Percentiles rank a stretch among this genome's conserved stretches.
Evolutionary conservation across 2,113 vertebrate genomes (phyloP).

Genomic region (Caloenas nicobarica): DNA sequence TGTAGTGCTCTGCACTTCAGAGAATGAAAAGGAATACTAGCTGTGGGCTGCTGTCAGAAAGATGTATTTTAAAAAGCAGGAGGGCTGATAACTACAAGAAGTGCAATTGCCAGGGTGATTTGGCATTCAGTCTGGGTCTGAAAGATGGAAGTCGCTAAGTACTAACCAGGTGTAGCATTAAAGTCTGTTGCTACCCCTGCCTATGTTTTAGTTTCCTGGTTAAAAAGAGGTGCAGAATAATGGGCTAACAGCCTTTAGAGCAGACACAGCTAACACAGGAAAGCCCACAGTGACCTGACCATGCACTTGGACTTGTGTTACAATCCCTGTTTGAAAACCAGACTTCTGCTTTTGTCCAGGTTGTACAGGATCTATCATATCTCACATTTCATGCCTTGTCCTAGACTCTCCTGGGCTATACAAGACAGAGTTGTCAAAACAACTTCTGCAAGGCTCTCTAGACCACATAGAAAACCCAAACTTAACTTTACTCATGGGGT

Average conservation of each 20-base stretch:
- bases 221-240: not conserved
- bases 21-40: constrained; percentile 10
- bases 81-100: constrained; percentile 10
- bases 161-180: not conserved
- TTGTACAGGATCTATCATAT: not conserved
- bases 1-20: constrained; percentile 32
- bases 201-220: not conserved
- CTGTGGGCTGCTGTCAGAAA: constrained; percentile 23
- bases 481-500: not conserved
- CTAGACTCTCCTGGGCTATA: not conserved
- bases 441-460: not conserved
- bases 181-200: not conserved
- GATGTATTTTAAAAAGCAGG: constrained; percentile 28
- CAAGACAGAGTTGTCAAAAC: not conserved
- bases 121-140: not conserved
- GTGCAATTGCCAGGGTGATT: not conserved
- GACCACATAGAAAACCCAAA: rapidly evolving
- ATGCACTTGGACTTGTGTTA: not conserved
- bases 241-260: not conserved
- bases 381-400: not conserved
- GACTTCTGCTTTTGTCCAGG: not conserved
- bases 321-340: not conserved
- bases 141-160: not conserved
- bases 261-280: not conserved
- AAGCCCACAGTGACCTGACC: not conserved